Conservation (phyloP, 2,113 vertebrate genomes). For the Amblyornis subalaris region DNA sequence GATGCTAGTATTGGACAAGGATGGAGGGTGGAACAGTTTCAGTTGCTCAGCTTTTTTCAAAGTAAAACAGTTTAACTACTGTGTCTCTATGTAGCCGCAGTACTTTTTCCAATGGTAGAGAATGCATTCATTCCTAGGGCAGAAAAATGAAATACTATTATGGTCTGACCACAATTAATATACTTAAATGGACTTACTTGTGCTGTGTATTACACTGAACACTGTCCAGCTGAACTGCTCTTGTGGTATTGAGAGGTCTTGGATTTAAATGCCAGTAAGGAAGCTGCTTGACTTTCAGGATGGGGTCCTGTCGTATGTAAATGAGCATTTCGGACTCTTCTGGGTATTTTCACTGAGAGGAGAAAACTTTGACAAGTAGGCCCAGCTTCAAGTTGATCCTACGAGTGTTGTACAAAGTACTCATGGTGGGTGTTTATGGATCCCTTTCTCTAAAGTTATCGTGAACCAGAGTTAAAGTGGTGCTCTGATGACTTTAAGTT, state of each 20-base stretch:
- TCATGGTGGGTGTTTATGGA: not conserved
- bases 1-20: not conserved
- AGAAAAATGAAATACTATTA: not conserved
- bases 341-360: not conserved
- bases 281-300: fast-evolving
- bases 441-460: not conserved
- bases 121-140: not conserved
- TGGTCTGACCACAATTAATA: not conserved
- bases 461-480: not conserved
- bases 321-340: not conserved
- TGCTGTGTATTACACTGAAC: not conserved
- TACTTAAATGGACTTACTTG: not conserved
- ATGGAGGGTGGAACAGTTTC: not conserved
- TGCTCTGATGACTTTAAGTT: not conserved
- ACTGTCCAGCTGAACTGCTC: not conserved
- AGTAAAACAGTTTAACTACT: not conserved
- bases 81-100: not conserved
- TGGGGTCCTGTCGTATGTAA: not conserved
- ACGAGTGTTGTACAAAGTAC: not conserved
- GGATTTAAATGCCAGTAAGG: not conserved
- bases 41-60: not conserved
- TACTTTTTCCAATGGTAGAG: not conserved
- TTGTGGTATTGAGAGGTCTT: not conserved
- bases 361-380: not conserved
- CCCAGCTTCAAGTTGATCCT: not conserved